A percentile compares a stretch with the other conserved stretches of the same genome.
Evolutionary conservation across 1,140 invertebrate species (phyloP).

Genomic region (Apolygus lucorum): DNA sequence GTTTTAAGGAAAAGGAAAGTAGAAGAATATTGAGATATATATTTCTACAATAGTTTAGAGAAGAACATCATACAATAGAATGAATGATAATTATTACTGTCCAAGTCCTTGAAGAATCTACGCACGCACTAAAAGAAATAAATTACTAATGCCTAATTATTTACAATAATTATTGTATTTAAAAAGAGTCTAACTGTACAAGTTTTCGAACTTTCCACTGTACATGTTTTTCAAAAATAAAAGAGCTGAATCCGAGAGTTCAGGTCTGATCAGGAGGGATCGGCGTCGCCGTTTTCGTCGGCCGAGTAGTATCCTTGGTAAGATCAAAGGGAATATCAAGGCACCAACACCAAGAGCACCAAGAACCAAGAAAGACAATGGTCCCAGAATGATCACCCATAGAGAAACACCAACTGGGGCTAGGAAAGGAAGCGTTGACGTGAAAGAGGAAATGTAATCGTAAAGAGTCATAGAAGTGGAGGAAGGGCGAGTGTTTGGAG

Average conservation of each 20-base stretch:
- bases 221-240: slow-evolving; percentile 26
- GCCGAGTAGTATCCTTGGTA: slow-evolving; percentile 32
- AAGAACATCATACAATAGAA: too few species aligned
- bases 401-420: slow-evolving; percentile 35
- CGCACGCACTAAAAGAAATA: too few species aligned
- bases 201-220: not conserved
- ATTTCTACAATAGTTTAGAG: too few species aligned
- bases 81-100: too few species aligned
- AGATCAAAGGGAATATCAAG: slow-evolving; percentile 35
- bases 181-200: not conserved
- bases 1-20: too few species aligned
- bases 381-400: slow-evolving; percentile 37
- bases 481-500: slow-evolving; percentile 14
- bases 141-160: too few species aligned
- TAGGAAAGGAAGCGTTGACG: slow-evolving; percentile 31
- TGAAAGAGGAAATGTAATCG: slow-evolving; percentile 27
- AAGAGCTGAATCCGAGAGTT: slow-evolving; percentile 21
- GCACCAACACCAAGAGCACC: slow-evolving; percentile 34
- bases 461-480: slow-evolving; percentile 26
- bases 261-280: not conserved
- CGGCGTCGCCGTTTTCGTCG: slow-evolving; percentile 20
- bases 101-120: too few species aligned
- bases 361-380: slow-evolving; percentile 35
- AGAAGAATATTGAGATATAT: too few species aligned
- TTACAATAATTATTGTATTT: too few species aligned